phyloP scores from a whole-genome alignment of 2,113 vertebrate genomes.

The Choloepus hoffmanni region DNA sequence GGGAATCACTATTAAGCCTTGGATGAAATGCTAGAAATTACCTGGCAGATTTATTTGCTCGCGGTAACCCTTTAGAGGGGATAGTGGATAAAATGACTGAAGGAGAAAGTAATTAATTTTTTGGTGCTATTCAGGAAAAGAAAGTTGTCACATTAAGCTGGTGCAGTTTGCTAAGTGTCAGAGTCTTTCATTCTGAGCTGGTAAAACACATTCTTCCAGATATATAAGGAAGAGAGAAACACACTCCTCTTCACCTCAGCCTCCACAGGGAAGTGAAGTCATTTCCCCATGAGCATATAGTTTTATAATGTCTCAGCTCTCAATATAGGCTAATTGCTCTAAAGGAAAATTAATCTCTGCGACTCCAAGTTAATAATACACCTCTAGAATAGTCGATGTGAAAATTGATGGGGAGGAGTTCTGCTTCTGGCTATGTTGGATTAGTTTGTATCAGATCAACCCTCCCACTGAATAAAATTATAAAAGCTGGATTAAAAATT shows the following conservation, averaged over 20 bases:
- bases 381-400: neutral
- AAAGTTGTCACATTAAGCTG: conserved; percentile 44
- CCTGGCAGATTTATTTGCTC: conserved; percentile 49
- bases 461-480: neutral
- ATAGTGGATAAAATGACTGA: neutral
- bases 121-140: conserved; percentile 48
- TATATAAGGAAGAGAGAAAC: neutral
- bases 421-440: neutral
- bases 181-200: conserved; percentile 38
- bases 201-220: conserved; percentile 34
- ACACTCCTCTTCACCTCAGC: neutral
- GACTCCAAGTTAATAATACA: neutral
- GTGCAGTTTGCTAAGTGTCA: conserved; percentile 52
- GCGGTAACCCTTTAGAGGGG: conserved; percentile 37
- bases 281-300: neutral
- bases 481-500: neutral
- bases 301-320: conserved; percentile 37
- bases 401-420: neutral
- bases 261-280: conserved; percentile 44
- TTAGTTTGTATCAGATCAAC: neutral
- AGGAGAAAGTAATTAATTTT: conserved; percentile 66
- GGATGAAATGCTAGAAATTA: neutral
- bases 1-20: conserved; percentile 59
- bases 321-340: neutral
- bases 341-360: conserved; percentile 38